A percentile compares a stretch with the other conserved stretches of the same genome.
phyloP scores from a whole-genome alignment of 2,888 invertebrate genomes.

The Parthenolecanium corni region DNA sequence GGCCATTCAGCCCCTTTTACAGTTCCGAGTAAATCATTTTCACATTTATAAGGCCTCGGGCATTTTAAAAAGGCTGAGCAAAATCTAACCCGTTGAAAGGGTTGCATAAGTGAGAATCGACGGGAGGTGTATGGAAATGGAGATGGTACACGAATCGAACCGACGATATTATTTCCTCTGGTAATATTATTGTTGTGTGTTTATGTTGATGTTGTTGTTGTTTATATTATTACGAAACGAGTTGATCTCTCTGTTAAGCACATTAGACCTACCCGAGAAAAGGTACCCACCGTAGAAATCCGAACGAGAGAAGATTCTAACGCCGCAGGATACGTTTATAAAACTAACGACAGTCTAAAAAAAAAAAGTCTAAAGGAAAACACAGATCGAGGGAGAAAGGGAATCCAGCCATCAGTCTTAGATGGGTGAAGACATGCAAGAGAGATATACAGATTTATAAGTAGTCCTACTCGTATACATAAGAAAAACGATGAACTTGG shows the following conservation, averaged over 20 bases:
- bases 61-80: not conserved
- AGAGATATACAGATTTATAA: not conserved
- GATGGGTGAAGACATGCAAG: slow-evolving; percentile 13
- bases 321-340: slow-evolving; percentile 22
- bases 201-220: slow-evolving; percentile 2
- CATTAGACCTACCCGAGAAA: slow-evolving; percentile 11
- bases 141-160: not conserved
- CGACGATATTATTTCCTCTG: slow-evolving; percentile 15
- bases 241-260: slow-evolving; percentile 22
- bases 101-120: not conserved
- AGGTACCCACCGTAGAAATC: not conserved
- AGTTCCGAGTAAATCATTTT: no score
- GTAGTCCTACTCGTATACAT: slow-evolving; percentile 5
- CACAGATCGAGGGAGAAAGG: slow-evolving; percentile 5
- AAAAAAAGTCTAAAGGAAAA: not conserved
- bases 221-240: slow-evolving; percentile 24
- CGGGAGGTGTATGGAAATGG: not conserved
- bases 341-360: slow-evolving; percentile 1
- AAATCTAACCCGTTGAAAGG: not conserved
- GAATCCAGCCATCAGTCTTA: not conserved
- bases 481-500: not conserved
- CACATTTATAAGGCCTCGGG: no score
- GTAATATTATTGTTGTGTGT: slow-evolving; percentile 2
- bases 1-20: no score
- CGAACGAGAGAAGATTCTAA: slow-evolving; percentile 15